Base-by-base conservation (phyloP, 2,888 invertebrate species). In the Lathronympha strigana region DNA sequence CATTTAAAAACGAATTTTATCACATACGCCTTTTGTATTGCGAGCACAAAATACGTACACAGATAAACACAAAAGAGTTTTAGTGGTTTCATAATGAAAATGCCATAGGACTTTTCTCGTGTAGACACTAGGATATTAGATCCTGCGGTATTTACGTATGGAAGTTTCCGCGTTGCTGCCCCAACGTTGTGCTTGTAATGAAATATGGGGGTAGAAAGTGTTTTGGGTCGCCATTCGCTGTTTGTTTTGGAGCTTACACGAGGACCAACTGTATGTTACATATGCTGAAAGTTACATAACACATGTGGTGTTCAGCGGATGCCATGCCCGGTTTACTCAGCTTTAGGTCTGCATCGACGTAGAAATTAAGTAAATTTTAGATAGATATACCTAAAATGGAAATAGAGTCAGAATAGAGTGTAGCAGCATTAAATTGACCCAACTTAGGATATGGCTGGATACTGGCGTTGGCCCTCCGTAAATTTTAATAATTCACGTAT, bases 171-270 rank as follows among this genome's bases (percentile, higher is more conserved):
- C 38, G 40, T 25, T 8, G 23, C n/a, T 55, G 55, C 43, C 55
- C 25, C 55, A 40, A 28, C 43, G 43, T 21, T 21, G 53, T 21
- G 9, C 31, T 11, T 21, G 53, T 55, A 55, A 55, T 55, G 55
- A 43, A 55, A 55, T 55, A 55, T 55, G 55, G 40, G 28, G 55
- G 38, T 25, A 17, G 55, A n/a, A 43, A 43, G 55, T 55, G 55
- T 55, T 55, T 40, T 17, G 25, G 38, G 55, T 17, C 13, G 54
- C 21, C 21, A 17, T 31, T 40, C 17, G 40, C 9, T 54, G 54
- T 55, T 55, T 55, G 17, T 43, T 23, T 25, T 43, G 40, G 6
- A 43, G 55, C 40, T 55, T 55, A 43, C 43, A 1, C n/a, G 5
- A 13, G 50, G 28, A 15, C 21, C 13, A 15, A 6, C 21, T 19